Evolutionary conservation across 1,140 invertebrate species (phyloP), one percentile per base, ranked within the genome.

Genomic region (Acarapis woodi): DNA sequence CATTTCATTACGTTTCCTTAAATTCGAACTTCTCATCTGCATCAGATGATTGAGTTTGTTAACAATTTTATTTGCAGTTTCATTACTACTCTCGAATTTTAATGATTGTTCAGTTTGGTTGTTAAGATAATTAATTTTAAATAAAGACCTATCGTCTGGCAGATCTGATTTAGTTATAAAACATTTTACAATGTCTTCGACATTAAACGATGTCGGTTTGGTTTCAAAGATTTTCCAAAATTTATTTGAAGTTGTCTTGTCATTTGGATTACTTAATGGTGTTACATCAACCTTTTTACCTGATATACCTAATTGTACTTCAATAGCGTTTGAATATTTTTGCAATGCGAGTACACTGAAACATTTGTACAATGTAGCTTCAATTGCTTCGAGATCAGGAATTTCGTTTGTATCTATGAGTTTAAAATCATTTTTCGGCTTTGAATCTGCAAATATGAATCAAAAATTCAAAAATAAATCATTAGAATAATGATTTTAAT

Each of bases 231-330:
- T 69, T 67, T 32, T 69, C 64, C 5, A 53, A 47, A 24, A 50
- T 59, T 53, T 65, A 68, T 57, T 62, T 63, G 48, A 58, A 61
- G n/a, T n/a, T n/a, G n/a, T n/a, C n/a, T n/a, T n/a, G n/a, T n/a
- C n/a, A n/a, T n/a, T n/a, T n/a, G n/a, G n/a, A n/a, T n/a, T n/a
- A n/a, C n/a, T n/a, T 12, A 77, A 62, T 2, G 77, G 75, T 54
- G 80, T 74, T 34, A 88, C 77, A 59, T 88, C 80, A 38, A 88
- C 70, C 51, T 77, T 77, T 46, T 87, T 78, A 14, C 76, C 69
- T 22, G 77, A 82, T 39, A 88, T 70, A 36, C 76, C 75, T 28
- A 87, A 57, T 47, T 75, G 71, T 4, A 85, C 72, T 45, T 78
- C 71, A 20, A 68, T 70, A 51, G 74, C 82, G 8, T 72, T 61